Base-by-base conservation (phyloP, 2,113 vertebrate species). In the Corythornis madagascariensis region DNA sequence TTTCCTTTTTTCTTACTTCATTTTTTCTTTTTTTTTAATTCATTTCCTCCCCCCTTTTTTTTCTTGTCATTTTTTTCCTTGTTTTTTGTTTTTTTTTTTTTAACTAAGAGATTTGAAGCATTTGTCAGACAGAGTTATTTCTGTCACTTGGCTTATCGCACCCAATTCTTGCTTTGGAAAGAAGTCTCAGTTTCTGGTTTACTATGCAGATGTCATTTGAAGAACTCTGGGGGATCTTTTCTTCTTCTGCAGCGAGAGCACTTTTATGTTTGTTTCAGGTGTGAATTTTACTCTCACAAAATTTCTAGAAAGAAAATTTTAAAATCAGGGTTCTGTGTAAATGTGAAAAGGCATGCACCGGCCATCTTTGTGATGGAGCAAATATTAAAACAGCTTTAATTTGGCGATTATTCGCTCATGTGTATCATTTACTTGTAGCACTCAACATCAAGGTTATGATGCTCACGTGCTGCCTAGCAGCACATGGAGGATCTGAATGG, bases 381-480 rank as follows among this genome's bases (percentile, higher is more conserved):
- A 50, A 40, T 79, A 71, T 75, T 86, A 77, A 75, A 89, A 81
- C 40, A 22, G 24, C 59, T 93, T 95, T 89, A 78, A 87, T 91
- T 74, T 80, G 43, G 47, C 88, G 84, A 14, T 56, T 29, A 76
- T 72, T 69, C 38, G 84, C 60, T 78, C 1, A 1, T 45, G 17
- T 52, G n/a, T 75, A 45, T 71, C 17, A 53, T 71, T 71, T 81
- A 43, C 14, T 43, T 56, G 16, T 22, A 87, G 25, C 56, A 42
- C 48, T 77, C 47, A 21, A 69, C 86, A 80, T 50, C 16, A 19
- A 59, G 61, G 81, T 73, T 35, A 57, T 90, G 61, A 28, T 66
- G 75, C 69, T 86, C 4, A 10, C 50, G 48, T 72, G 61, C 55
- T 66, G 12, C 50, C 50, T 33, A 61, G 4, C 72, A 83, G 66